phyloP scores from a whole-genome alignment of 2,888 invertebrate species.

The Punctoribates punctum region DNA sequence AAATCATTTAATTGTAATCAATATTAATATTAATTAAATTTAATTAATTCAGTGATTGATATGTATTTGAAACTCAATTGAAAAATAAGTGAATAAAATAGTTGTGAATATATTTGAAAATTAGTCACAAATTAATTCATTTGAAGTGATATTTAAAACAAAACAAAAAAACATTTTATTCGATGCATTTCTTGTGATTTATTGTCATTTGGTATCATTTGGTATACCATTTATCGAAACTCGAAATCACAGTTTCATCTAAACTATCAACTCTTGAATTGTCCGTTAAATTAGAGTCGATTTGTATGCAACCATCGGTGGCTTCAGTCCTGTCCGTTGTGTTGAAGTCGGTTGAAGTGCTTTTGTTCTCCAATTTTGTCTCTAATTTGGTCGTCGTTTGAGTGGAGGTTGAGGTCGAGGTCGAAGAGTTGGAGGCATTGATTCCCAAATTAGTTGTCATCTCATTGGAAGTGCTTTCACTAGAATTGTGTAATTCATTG shows the following conservation, averaged over 20 bases:
- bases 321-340: neutral
- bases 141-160: neutral
- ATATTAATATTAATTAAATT: neutral
- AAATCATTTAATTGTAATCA: neutral
- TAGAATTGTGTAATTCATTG: slow-evolving; percentile 9
- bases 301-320: neutral
- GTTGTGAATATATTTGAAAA: neutral
- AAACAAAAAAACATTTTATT: neutral
- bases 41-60: neutral
- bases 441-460: neutral
- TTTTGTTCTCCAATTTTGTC: neutral
- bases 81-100: neutral
- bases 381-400: neutral
- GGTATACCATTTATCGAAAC: slow-evolving; percentile 12
- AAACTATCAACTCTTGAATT: slow-evolving; percentile 1
- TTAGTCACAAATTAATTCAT: too few species aligned
- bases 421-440: neutral
- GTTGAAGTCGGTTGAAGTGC: slow-evolving; percentile 1
- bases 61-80: neutral
- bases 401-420: neutral
- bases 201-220: neutral
- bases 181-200: neutral
- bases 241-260: neutral
- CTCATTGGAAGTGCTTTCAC: neutral
- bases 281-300: neutral